These are phyloP conservation scores for Caenorhabditis latens DNA, from an alignment of 1,140 invertebrate species.

Conservation along the genomic window DNA sequence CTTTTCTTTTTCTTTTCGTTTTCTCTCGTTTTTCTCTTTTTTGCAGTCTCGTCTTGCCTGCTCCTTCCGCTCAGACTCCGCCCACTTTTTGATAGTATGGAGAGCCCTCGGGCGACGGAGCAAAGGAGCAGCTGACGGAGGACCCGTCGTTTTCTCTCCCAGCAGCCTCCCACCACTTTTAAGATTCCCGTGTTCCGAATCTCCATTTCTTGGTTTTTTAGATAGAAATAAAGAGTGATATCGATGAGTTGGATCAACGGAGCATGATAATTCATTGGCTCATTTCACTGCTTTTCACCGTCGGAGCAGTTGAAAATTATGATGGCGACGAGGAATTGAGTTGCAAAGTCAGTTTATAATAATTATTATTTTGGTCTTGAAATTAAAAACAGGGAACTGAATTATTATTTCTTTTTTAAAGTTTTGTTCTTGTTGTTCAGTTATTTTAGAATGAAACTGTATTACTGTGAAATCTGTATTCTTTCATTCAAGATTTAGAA, in stretches of 20 bases:
- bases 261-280: conserved; percentile 18
- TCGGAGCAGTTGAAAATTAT: conserved; percentile 33
- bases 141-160: not conserved
- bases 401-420: too few species aligned
- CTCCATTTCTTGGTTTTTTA: not conserved
- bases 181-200: conserved; percentile 30
- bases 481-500: too few species aligned
- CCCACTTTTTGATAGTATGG: conserved; percentile 54
- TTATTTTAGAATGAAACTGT: not conserved
- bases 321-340: conserved; percentile 45
- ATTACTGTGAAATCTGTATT: too few species aligned
- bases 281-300: conserved; percentile 8
- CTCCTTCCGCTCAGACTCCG: conserved; percentile 26
- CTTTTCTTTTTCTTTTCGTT: not conserved
- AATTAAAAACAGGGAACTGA: too few species aligned
- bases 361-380: too few species aligned
- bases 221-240: not conserved
- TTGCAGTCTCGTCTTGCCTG: conserved; percentile 10
- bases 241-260: conserved; percentile 5
- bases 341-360: conserved; percentile 10
- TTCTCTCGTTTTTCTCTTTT: not conserved
- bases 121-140: conserved; percentile 47
- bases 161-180: not conserved
- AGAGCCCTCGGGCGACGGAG: conserved; percentile 13
- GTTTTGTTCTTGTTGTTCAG: too few species aligned